Conservation (phyloP, 2,113 vertebrate species). For the Bujurquina vittata region DNA sequence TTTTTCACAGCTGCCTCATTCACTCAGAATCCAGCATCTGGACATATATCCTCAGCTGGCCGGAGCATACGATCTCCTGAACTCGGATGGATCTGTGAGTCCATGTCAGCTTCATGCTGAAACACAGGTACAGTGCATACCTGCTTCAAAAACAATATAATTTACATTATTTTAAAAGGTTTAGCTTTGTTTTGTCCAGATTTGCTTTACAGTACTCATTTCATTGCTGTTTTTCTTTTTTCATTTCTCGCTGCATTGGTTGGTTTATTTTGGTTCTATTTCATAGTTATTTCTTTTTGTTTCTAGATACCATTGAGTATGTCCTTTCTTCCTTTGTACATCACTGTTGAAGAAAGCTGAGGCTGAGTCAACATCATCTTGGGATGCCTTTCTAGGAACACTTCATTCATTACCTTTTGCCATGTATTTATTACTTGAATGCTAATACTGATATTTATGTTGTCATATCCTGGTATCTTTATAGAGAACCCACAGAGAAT, state of each 20-base stretch:
- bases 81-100: constrained; percentile 48
- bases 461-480: constrained; percentile 1
- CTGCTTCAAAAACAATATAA: not conserved
- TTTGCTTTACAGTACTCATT: constrained; percentile 30
- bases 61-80: constrained; percentile 15
- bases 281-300: constrained; percentile 67
- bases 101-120: constrained; percentile 41
- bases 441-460: constrained; percentile 11
- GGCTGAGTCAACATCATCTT: constrained; percentile 70
- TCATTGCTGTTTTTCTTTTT: constrained; percentile 8
- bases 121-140: constrained; percentile 67
- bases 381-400: constrained; percentile 69
- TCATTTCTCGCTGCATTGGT: constrained; percentile 43
- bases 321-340: constrained; percentile 69
- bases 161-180: constrained; percentile 24
- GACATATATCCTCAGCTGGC: constrained; percentile 31
- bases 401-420: constrained; percentile 40
- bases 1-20: constrained; percentile 62
- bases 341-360: constrained; percentile 73
- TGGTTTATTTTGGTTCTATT: constrained; percentile 41
- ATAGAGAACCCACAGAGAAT: constrained; percentile 21
- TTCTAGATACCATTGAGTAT: constrained; percentile 80
- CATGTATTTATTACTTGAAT: constrained; percentile 46
- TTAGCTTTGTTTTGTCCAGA: not conserved
- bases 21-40: constrained; percentile 31